These are phyloP conservation scores for Notothenia coriiceps DNA, from an alignment of 2,113 vertebrate species.

Conservation along the genomic window DNA sequence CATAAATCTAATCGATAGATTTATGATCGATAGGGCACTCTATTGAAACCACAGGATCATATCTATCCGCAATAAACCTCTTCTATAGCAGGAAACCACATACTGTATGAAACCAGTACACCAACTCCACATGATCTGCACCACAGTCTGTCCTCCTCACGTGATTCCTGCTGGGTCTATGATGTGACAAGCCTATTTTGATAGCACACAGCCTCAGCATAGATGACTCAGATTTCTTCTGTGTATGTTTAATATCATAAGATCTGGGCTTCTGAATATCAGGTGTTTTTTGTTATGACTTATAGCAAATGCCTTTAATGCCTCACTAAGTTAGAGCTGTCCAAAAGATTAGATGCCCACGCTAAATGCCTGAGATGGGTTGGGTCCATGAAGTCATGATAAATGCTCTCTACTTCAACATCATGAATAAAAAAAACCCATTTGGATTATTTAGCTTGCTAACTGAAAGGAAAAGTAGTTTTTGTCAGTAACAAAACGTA, in stretches of 20 bases:
- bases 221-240: background rate
- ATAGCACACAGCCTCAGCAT: conserved; percentile 1
- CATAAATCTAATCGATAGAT: no score
- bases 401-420: background rate
- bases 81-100: conserved; percentile 1
- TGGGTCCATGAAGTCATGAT: background rate
- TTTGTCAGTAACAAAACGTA: background rate
- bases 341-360: background rate
- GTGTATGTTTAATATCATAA: background rate
- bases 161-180: background rate
- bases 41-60: no score
- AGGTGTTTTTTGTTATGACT: no score
- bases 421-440: background rate
- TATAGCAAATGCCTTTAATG: no score
- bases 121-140: background rate
- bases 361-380: conserved; percentile 11
- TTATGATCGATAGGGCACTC: no score
- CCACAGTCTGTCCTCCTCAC: background rate
- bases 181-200: background rate
- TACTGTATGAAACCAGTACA: background rate
- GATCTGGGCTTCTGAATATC: background rate
- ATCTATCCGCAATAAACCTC: background rate
- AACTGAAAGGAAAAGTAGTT: background rate
- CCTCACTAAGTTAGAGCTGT: background rate
- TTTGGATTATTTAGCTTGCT: background rate